phyloP scores from a whole-genome alignment of 2,113 vertebrate genomes.

The Columbina picui region DNA sequence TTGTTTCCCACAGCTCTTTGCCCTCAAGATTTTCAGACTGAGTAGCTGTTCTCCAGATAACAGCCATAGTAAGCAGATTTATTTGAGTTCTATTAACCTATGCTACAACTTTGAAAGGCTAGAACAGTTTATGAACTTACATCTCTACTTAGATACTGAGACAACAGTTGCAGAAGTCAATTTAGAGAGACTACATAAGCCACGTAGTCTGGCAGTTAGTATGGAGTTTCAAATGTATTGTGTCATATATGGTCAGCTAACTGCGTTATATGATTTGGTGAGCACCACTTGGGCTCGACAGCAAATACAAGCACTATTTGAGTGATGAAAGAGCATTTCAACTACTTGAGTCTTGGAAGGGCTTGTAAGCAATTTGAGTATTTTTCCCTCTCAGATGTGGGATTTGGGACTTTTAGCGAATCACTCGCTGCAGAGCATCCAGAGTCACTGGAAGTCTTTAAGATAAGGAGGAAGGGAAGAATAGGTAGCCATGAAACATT shows the following conservation, averaged over 20 bases:
- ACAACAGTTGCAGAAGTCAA: background rate
- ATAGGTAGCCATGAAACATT: conserved; percentile 9
- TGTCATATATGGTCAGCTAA: background rate
- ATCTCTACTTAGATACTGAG: background rate
- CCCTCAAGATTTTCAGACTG: background rate
- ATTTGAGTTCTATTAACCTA: background rate
- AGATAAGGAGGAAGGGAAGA: background rate
- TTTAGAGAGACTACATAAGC: background rate
- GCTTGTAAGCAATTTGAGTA: background rate
- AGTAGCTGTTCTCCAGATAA: background rate
- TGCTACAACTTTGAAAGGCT: background rate
- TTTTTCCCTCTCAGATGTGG: background rate
- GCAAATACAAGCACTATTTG: background rate
- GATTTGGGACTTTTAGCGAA: background rate
- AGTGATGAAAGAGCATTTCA: background rate
- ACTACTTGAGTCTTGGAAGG: background rate
- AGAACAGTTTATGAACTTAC: background rate
- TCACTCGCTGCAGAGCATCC: background rate
- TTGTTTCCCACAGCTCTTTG: background rate
- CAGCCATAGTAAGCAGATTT: background rate
- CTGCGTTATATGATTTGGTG: background rate
- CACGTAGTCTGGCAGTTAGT: background rate
- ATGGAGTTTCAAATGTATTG: background rate
- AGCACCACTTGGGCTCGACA: background rate
- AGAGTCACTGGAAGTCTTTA: conserved; percentile 11